These are phyloP conservation scores for Sebastes miniatus DNA, from an alignment of 2,797 vertebrate genomes.

Conservation along the genomic window DNA sequence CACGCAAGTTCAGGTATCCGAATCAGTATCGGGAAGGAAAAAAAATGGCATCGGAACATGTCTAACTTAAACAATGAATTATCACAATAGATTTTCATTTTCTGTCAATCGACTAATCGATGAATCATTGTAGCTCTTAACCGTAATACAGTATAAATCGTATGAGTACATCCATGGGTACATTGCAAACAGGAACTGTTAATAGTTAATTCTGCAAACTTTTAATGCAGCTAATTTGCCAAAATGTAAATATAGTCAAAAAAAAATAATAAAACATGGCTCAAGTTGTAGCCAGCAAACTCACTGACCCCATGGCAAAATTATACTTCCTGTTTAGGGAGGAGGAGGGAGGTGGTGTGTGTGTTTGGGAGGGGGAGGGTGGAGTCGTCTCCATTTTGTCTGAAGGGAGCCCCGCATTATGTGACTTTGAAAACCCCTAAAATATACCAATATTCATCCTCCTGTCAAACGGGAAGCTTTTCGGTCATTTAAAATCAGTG, in stretches of 20 bases:
- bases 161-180: neutral
- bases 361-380: neutral
- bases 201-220: neutral
- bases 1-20: too few species aligned
- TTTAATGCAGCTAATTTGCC: neutral
- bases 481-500: too few species aligned
- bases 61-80: too few species aligned
- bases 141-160: neutral
- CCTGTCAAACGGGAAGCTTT: neutral
- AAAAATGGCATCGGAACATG: too few species aligned
- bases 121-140: neutral
- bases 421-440: neutral
- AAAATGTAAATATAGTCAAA: neutral
- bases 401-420: neutral
- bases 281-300: neutral
- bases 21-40: too few species aligned
- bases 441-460: neutral
- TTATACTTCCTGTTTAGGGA: neutral
- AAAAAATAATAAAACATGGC: accelerated
- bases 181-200: neutral
- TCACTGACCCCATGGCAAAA: neutral
- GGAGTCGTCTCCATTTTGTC: neutral
- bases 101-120: neutral
- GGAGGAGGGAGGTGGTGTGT: neutral
- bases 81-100: too few species aligned